Evolutionary conservation across 2,113 vertebrate species (phyloP), one percentile per base, ranked within the genome.

Genomic region (Carlito syrichta): DNA sequence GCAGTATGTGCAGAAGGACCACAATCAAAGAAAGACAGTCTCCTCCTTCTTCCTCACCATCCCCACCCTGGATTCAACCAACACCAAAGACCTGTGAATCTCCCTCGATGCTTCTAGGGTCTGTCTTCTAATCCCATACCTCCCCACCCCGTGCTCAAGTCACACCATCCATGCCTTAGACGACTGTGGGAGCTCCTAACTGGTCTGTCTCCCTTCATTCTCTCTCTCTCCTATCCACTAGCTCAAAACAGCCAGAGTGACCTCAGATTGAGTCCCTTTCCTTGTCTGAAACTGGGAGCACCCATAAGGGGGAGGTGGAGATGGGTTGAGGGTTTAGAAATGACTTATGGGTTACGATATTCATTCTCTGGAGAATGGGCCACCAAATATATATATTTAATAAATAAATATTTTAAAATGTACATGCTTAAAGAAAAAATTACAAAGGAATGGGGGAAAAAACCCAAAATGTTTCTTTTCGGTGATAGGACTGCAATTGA

Each of bases 401-500:
- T 25, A n/a, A 19, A 68, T 38, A 35, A 58, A 66, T 69, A 63
- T 12, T 78, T 43, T 73, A 35, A 82, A 86, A 73, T 91, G 45
- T 38, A 48, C 38, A 74, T 20, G 2, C 40, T 62, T n/a, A 43
- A 48, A 23, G 4, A 8, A n/a, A 62, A 78, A 66, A 22, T 35
- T 93, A 62, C 43, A 32, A 90, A 66, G 48, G 27, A 60, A 69
- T 45, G 25, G 25, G 86, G 69, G n/a, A 8, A 63, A 89, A 66
- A 16, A 35, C 38, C 11, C n/a, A 62, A 81, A 83, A 78, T 86
- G 3, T 27, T 22, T 88, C 23, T 73, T 35, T 87, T 90, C 22
- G 27, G 30, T 13, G 52, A 45, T 52, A 88, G 20, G 27, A 79
- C 63, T 66, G 38, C 32, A 32, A 54, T 60, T 66, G n/a, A 50